Base-by-base conservation (phyloP, 2,888 invertebrate genomes). In the Pristionchus entomophagus region DNA sequence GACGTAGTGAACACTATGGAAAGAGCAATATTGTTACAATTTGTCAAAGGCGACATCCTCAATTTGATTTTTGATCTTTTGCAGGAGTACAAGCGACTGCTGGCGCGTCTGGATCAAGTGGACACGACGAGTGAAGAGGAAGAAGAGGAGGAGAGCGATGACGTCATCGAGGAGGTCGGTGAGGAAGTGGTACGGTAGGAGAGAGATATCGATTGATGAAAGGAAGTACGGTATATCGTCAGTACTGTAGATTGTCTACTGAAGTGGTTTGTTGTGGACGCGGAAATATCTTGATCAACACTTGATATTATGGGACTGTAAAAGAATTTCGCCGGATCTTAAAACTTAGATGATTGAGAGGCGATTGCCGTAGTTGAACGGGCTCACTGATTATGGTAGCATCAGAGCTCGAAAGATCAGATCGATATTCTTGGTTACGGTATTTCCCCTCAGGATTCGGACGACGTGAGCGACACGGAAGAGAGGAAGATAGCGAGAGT, bases 71-170 rank as follows among this genome's bases (percentile, higher is more conserved):
- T 12, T 59, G 51, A 51, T 38, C 56, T 26, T 38, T 69, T 3
- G 45, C 35, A 84, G 84, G 84, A 84, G 32, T 84, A 84, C 84
- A 73, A 69, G 26, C 59, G 59, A 22, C 84, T 84, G 26, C 84
- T 84, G 56, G 84, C 84, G 41, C 73, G 84, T 14, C 73, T 84
- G 26, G 84, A 84, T 38, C 51, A 69, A 32, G 26, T 73, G 53
- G 73, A 84, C 22, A 41, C 51, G 32, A 49, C 22, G 17, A 65
- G 45, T 12, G 62, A 62, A 4, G 53, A 38, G 4, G 69, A 84
- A 22, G 84, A 84, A 32, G 84, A 84, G 56, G 69, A 62, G 80
- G 53, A 41, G 26, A 56, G 81, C n/a, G 78, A 80, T 80, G 73
- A 41, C 41, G 41, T 45, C 38, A 41, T 73, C 41, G 73, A 73